phyloP scores from a whole-genome alignment of 64 coral and sea anemone species.

The Catalaphyllia jardinei region DNA sequence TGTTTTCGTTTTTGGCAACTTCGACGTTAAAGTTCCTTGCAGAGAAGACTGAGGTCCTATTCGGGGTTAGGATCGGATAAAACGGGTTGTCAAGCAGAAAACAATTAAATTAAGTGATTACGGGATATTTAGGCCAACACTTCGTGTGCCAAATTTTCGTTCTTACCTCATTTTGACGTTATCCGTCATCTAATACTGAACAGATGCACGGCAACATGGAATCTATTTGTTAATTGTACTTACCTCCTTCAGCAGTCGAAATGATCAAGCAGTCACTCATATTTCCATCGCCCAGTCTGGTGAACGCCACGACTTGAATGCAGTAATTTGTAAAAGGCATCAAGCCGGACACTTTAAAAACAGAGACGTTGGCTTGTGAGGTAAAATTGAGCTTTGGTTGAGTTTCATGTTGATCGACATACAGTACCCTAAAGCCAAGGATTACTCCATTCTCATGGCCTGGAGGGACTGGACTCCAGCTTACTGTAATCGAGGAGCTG shows the following conservation, averaged over 20 bases:
- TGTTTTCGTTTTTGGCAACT: too few species aligned
- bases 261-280: background rate
- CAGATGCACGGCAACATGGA: too few species aligned
- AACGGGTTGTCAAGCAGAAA: too few species aligned
- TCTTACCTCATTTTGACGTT: too few species aligned
- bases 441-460: slow-evolving; percentile 24
- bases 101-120: too few species aligned
- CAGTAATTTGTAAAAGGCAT: slow-evolving; percentile 6
- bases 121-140: too few species aligned
- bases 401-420: background rate
- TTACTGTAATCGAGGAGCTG: slow-evolving; percentile 7
- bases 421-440: slow-evolving; percentile 33
- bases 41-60: too few species aligned
- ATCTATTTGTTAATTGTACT: background rate
- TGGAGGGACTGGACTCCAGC: slow-evolving; percentile 12
- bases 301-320: slow-evolving; percentile 10
- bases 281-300: background rate
- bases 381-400: background rate
- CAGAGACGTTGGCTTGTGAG: background rate
- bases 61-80: too few species aligned
- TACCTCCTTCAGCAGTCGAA: slow-evolving; percentile 6
- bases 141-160: too few species aligned
- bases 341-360: background rate
- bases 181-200: too few species aligned
- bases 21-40: too few species aligned